Percentiles rank a stretch among this genome's conserved stretches.
phyloP scores from a whole-genome alignment of 2,888 invertebrate species.

The Athrips mouffetella region DNA sequence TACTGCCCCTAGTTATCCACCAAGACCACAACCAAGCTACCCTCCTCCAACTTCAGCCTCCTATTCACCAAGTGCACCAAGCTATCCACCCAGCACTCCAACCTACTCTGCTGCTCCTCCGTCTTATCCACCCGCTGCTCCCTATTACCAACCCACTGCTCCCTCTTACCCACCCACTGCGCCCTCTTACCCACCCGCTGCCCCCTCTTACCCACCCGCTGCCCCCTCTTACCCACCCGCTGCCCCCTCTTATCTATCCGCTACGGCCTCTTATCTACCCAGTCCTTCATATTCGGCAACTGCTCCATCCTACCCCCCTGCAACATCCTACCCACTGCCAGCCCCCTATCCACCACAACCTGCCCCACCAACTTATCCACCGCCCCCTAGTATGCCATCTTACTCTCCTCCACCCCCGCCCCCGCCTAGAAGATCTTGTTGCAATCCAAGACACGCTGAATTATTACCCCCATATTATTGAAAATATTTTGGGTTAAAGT shows the following conservation, averaged over 20 bases:
- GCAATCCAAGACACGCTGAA: conserved; percentile 22
- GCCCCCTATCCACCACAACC: conserved; percentile 15
- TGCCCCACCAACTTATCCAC: conserved; percentile 9
- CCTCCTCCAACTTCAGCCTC: too few relatives aligned
- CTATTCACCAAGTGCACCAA: conserved; percentile 13
- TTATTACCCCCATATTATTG: conserved; percentile 15
- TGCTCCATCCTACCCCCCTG: conserved; percentile 12
- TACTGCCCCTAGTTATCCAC: conserved; percentile 26
- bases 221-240: too few relatives aligned
- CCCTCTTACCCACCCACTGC: conserved; percentile 14
- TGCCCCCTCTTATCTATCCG: conserved; percentile 11
- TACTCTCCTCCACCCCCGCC: conserved; percentile 13
- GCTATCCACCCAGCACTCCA: conserved; percentile 14
- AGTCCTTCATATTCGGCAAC: conserved; percentile 16
- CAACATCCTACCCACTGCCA: conserved; percentile 15
- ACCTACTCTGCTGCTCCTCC: conserved; percentile 17
- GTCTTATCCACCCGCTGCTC: conserved; percentile 15
- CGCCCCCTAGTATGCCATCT: conserved; percentile 12
- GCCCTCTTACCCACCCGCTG: conserved; percentile 12
- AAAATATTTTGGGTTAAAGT: neutral
- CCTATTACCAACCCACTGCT: conserved; percentile 14
- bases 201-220: conserved; percentile 13
- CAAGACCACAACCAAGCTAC: conserved; percentile 1
- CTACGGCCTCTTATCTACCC: conserved; percentile 16
- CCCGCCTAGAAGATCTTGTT: neutral